These are phyloP conservation scores for Portunus trituberculatus DNA, from an alignment of 1,140 invertebrate species.

Conservation along the genomic window DNA sequence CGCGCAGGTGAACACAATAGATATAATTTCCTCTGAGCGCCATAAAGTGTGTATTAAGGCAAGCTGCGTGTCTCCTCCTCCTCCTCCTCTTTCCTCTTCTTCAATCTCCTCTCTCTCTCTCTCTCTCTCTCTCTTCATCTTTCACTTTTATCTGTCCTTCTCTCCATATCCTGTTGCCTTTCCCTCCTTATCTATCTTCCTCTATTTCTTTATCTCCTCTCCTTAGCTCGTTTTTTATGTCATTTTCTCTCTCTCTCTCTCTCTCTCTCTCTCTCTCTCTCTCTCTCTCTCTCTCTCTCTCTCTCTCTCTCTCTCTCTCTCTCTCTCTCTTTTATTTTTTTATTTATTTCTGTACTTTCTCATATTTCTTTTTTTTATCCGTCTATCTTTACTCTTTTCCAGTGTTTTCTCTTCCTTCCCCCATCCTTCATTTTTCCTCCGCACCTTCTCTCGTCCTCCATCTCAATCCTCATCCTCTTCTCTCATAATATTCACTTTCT, in stretches of 20 bases:
- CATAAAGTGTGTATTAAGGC: too few relatives aligned
- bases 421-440: too few relatives aligned
- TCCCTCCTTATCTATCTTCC: neutral
- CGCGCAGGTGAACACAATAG: too few relatives aligned
- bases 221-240: neutral
- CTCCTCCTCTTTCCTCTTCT: too few relatives aligned
- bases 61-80: too few relatives aligned
- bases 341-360: too few relatives aligned
- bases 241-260: neutral
- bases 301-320: neutral
- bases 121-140: neutral
- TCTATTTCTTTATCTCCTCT: neutral
- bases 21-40: too few relatives aligned
- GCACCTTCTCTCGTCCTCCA: too few relatives aligned
- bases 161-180: too few relatives aligned
- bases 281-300: neutral
- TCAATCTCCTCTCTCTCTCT: neutral
- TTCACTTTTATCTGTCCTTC: neutral
- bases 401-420: too few relatives aligned
- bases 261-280: neutral
- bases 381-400: neutral
- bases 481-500: too few relatives aligned
- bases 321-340: neutral
- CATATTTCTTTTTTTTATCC: neutral
- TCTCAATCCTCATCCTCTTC: too few relatives aligned